Evolutionary conservation across 2,888 invertebrate genomes (phyloP).

Genomic region (Zaprionus bogoriensis): DNA sequence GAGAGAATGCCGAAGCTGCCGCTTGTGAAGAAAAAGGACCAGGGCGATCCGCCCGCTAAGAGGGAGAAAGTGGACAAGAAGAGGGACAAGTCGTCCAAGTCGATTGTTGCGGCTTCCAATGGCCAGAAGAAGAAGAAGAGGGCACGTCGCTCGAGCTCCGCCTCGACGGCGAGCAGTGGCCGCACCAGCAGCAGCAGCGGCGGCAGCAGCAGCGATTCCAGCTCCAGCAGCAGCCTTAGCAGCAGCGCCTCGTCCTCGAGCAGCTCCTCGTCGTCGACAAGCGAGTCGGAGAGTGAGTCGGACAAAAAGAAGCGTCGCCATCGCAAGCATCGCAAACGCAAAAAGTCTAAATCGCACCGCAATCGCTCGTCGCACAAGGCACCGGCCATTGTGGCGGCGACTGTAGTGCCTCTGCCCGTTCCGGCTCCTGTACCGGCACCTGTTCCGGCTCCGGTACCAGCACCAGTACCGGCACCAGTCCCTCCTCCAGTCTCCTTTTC

Average conservation of each 20-base stretch:
- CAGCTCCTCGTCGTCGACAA: slow-evolving; percentile 1
- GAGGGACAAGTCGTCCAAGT: slow-evolving; percentile 4
- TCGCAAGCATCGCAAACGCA: neutral
- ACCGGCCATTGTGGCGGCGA: neutral
- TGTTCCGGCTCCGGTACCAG: neutral
- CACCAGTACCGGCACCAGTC: neutral
- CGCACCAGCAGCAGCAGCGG: neutral
- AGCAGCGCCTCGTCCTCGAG: slow-evolving; percentile 14
- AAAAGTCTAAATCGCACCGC: neutral
- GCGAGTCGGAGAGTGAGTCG: slow-evolving; percentile 5
- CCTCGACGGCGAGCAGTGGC: slow-evolving; percentile 3
- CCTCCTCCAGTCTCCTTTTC: neutral
- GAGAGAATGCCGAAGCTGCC: slow-evolving; percentile 15
- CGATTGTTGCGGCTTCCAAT: neutral
- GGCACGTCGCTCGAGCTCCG: neutral
- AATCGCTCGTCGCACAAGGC: neutral
- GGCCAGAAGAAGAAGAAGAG: slow-evolving; percentile 7
- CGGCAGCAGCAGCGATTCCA: neutral
- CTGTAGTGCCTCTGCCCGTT: neutral
- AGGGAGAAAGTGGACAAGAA: slow-evolving; percentile 1
- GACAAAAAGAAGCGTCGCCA: slow-evolving; percentile 1
- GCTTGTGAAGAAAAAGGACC: neutral
- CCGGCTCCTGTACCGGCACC: neutral
- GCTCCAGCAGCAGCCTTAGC: neutral
- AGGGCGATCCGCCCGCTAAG: slow-evolving; percentile 2